Percentiles rank a stretch among this genome's conserved stretches.
Evolutionary conservation across 2,888 invertebrate genomes (phyloP).

Genomic region (Cinara cedri): DNA sequence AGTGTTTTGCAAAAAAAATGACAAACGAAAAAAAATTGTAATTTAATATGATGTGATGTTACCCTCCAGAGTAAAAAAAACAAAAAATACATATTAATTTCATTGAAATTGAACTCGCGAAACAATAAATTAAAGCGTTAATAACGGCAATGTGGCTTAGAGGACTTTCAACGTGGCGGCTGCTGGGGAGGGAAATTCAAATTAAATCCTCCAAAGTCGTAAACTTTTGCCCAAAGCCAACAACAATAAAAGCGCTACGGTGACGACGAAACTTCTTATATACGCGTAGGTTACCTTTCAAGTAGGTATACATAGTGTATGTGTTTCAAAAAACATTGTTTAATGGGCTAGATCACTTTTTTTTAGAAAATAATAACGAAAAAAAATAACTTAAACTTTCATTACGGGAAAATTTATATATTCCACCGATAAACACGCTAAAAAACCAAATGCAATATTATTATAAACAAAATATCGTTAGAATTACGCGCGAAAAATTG

Average conservation of each 20-base stretch:
- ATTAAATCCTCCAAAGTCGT: slow-evolving; percentile 52
- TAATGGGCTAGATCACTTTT: slow-evolving; percentile 52
- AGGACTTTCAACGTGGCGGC: slow-evolving; percentile 45
- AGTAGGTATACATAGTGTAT: slow-evolving; percentile 16
- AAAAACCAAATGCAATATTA: slow-evolving; percentile 33
- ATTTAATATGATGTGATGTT: slow-evolving; percentile 19
- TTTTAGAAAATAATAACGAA: slow-evolving; percentile 10
- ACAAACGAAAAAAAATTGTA: slow-evolving; percentile 7
- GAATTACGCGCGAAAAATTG: background rate
- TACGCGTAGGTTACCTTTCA: slow-evolving; percentile 20
- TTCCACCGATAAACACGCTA: slow-evolving; percentile 25
- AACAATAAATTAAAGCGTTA: slow-evolving; percentile 54
- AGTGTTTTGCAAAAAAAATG: background rate
- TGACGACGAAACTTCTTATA: slow-evolving; percentile 45
- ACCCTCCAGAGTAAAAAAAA: background rate
- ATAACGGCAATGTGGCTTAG: slow-evolving; percentile 41
- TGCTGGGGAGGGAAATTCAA: slow-evolving; percentile 32
- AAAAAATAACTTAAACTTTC: slow-evolving; percentile 35
- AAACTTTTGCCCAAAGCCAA: slow-evolving; percentile 52
- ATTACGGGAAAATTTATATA: slow-evolving; percentile 1
- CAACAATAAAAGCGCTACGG: slow-evolving; percentile 42
- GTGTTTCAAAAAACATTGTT: slow-evolving; percentile 41
- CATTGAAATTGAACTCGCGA: slow-evolving; percentile 31
- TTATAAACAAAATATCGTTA: background rate
- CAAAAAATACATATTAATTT: slow-evolving; percentile 47